Percentiles rank a stretch among this genome's conserved stretches.
These are phyloP conservation scores for Malaclemys terrapin DNA, from an alignment of 2,113 vertebrate genomes.

Conservation along the genomic window DNA sequence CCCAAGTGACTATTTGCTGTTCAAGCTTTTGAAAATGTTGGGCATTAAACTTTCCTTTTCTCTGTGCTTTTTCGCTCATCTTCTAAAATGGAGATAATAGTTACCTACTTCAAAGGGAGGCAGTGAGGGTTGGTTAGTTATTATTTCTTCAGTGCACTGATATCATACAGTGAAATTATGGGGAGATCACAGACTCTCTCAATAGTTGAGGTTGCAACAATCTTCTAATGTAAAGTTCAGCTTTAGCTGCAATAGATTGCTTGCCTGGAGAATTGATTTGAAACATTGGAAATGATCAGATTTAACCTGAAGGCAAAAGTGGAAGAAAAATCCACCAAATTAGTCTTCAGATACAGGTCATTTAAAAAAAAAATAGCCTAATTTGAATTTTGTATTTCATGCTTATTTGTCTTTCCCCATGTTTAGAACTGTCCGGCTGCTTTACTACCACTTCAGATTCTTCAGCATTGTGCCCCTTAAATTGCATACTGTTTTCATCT, in stretches of 20 bases:
- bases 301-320: not conserved
- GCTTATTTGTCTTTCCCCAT: not conserved
- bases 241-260: not conserved
- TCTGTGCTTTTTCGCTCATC: not conserved
- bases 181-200: not conserved
- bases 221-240: not conserved
- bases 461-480: not conserved
- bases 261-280: not conserved
- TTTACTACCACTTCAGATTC: not conserved
- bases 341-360: no score
- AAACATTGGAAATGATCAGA: fast-evolving
- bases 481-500: not conserved
- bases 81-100: not conserved
- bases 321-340: not conserved
- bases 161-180: not conserved
- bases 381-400: not conserved
- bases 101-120: not conserved
- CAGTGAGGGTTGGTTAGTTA: not conserved
- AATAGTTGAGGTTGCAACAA: not conserved
- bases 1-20: not conserved
- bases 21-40: not conserved
- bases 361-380: not conserved
- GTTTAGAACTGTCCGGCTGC: not conserved
- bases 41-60: not conserved
- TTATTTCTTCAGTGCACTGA: not conserved